These are phyloP conservation scores for Eretmocerus hayati DNA, from an alignment of 2,888 invertebrate genomes.

Conservation along the genomic window DNA sequence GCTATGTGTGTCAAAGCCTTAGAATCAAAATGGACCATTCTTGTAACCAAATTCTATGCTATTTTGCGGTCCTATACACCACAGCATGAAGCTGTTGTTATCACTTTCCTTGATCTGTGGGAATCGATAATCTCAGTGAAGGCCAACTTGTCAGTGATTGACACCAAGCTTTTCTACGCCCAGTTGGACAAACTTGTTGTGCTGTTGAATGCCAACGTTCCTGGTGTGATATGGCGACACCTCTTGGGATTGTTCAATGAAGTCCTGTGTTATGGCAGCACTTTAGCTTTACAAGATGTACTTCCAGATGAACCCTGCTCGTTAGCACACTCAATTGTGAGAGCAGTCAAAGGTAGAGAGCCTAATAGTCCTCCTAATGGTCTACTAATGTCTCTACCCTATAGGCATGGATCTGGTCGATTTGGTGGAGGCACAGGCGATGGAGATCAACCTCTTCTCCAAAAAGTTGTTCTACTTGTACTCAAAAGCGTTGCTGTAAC, in stretches of 20 bases:
- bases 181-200: constrained; percentile 75
- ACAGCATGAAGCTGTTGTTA: constrained; percentile 49
- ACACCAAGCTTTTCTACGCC: constrained; percentile 82
- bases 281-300: constrained; percentile 79
- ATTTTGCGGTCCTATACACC: constrained; percentile 48
- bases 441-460: constrained; percentile 60
- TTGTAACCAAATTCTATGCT: constrained; percentile 55
- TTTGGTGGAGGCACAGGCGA: constrained; percentile 50
- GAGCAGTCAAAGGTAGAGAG: constrained; percentile 81
- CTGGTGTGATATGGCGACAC: constrained; percentile 78
- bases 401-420: constrained; percentile 48
- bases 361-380: no score
- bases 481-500: constrained; percentile 84
- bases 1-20: constrained; percentile 78
- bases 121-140: constrained; percentile 85
- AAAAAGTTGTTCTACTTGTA: constrained; percentile 79
- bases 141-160: constrained; percentile 81
- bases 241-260: constrained; percentile 80
- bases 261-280: constrained; percentile 85
- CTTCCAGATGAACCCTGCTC: constrained; percentile 83
- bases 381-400: constrained; percentile 55
- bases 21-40: constrained; percentile 76
- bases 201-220: constrained; percentile 61
- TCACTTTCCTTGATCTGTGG: constrained; percentile 81
- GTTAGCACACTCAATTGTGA: constrained; percentile 76